Base-by-base conservation (phyloP, 2,888 invertebrate species). In the Diarsia mendica region DNA sequence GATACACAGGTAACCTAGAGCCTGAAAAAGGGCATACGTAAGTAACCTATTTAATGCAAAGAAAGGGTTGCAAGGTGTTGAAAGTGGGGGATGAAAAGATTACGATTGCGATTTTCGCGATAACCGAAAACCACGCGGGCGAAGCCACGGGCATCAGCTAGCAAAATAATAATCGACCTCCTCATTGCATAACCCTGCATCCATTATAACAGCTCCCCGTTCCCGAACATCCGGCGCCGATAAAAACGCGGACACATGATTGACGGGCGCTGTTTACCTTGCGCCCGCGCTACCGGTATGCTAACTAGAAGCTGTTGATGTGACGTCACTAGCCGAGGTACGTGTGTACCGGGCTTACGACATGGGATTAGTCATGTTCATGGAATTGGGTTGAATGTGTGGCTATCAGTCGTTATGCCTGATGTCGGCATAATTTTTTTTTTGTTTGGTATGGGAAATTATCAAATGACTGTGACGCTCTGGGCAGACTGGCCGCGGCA, bases 201-300 rank as follows among this genome's bases (percentile, higher is more conserved):
- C 75, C 78, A 88, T 84, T 89, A 81, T 83, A 49, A 77, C 79
- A 23, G 28, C 61, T 11, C 67, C 70, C 55, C 64, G 72, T 44
- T 72, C 55, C 73, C 79, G 69, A 67, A 83, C 85, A 89, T 88
- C 88, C 88, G 89, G 79, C 80, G 70, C 73, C 66, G 66, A 83
- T 89, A 89, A 89, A 89, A 87, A 84, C 80, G 77, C 79, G 73
- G 86, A 86, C 88, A 88, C 74, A 83, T 89, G 88, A 89, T 85
- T 88, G 88, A 89, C 89, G 76, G 79, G 65, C 46, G 49, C 82
- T 89, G 89, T 88, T 89, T 88, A 88, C 88, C 88, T 85, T 83
- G 76, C 64, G 80, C 84, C 75, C 77, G 77, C 64, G 80, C 84
- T 80, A 79, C 85, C 88, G 80, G 80, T 77, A 67, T 82, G 79